phyloP scores from a whole-genome alignment of 2,797 vertebrate species.

The Megaceryle alcyon region DNA sequence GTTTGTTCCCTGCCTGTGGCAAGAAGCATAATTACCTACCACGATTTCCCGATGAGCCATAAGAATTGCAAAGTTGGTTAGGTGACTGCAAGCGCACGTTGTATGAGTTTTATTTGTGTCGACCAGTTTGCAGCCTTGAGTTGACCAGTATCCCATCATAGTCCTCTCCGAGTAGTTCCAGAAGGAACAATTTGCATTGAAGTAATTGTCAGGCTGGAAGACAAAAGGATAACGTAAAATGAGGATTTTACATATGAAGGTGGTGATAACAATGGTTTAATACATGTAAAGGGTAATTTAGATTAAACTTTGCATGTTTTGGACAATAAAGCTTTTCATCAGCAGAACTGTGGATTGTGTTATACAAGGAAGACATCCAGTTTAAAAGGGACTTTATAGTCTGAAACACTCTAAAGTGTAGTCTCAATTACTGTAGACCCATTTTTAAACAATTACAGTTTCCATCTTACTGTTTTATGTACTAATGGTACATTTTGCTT shows the following conservation, averaged over 20 bases:
- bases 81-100: slow-evolving; percentile 95
- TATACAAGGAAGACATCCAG: slow-evolving; percentile 61
- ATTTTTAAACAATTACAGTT: slow-evolving; percentile 72
- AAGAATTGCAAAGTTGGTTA: slow-evolving; percentile 98
- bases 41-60: slow-evolving; percentile 94
- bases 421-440: slow-evolving; percentile 67
- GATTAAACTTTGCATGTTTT: slow-evolving; percentile 76
- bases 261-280: slow-evolving; percentile 69
- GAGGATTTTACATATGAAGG: slow-evolving; percentile 69
- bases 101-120: slow-evolving; percentile 97
- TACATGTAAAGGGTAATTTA: slow-evolving; percentile 73
- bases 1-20: slow-evolving; percentile 5
- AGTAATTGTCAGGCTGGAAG: slow-evolving; percentile 95
- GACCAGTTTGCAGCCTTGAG: slow-evolving; percentile 97
- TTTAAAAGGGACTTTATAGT: slow-evolving; percentile 74
- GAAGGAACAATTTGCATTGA: slow-evolving; percentile 99
- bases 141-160: slow-evolving; percentile 99
- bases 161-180: slow-evolving; percentile 99
- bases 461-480: slow-evolving; percentile 64
- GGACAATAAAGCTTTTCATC: slow-evolving; percentile 78
- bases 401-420: slow-evolving; percentile 59
- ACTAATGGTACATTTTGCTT: slow-evolving; percentile 20
- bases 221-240: slow-evolving; percentile 75
- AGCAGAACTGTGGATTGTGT: slow-evolving; percentile 64
- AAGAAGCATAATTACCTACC: slow-evolving; percentile 81